Base-by-base conservation (phyloP, 2,797 vertebrate species). In the Margarornis squamiger region DNA sequence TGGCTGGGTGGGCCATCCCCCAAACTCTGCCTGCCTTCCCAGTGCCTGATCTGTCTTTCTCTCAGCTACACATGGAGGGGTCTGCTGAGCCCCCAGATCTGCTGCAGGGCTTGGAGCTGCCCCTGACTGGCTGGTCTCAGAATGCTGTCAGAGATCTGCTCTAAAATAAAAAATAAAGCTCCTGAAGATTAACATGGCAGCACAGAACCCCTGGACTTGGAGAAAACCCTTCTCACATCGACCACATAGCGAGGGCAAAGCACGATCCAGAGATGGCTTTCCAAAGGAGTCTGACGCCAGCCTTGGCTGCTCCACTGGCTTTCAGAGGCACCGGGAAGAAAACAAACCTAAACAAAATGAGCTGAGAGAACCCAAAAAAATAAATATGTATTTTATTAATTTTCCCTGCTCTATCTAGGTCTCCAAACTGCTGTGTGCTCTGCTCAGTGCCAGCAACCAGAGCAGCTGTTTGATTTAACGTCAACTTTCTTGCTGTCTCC, bases 331-430 rank as follows among this genome's bases (percentile, higher is more conserved):
- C 23, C 0, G 0, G 67, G 36, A 82, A 79, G 48, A 72, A 91
- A 93, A 65, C 68, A 92, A 92, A 95, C 48, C 78, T 86, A 85
- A 95, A 96, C 84, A 95, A 82, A 92, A 72, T 11, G 46, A 63
- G 87, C 88, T 80, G 83, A 92, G 89, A 95, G 89, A 92, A 66
- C 58, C 70, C 62, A 4, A 45, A 93, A 93, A 91, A 93, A 94
- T 96, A 95, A 96, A 90, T 93, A 91, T 86, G 91, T 88, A 41
- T 92, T 94, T 95, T 96, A 92, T 83, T 95, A 95, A 95, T 93
- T 92, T 84, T 92, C 88, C 86, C 78, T 54, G 72, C 81, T 92
- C 36, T 84, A 58, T 89, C 68, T 93, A 80, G 82, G 91, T 73
- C 92, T 94, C 91, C 18, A 39, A 94, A 95, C 87, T 38, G 82